Base-by-base conservation (phyloP, 2,888 invertebrate genomes). In the Melitaea athalia region DNA sequence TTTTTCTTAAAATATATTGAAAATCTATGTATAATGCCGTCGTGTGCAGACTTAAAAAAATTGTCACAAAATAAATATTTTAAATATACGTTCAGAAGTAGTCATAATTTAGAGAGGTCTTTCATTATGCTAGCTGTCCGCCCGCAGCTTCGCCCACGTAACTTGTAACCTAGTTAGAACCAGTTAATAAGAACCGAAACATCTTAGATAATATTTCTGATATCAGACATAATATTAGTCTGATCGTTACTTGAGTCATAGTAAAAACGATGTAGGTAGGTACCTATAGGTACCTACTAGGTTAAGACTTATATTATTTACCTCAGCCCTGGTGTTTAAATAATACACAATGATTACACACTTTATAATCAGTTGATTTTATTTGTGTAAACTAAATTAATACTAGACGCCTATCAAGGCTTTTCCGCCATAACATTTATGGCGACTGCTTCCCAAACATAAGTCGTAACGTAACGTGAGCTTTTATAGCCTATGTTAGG, bases 51-150 rank as follows among this genome's bases (percentile, higher is more conserved):
- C 6, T 38, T 38, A 52, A 60, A 45, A 45, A 38, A 50, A 53
- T 53, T 66, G 53, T 38, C 53, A 55, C 38, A 47, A 7, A 47
- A 43, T 38, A 59, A 61, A 61, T 45, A 61, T 24, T 61, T 60
- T 66, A 61, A 61, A 65, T 65, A 60, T 45, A 7, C 47, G 61
- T 66, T 55, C 53, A 42, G 53, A 45, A 66, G 50, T 49, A 38
- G 38, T 62, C 53, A 61, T 61, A 60, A 60, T 66, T 66, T 55
- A 31, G 33, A 59, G 61, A 61, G 66, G 11, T 45, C 33, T 55
- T 66, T 61, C 61, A 66, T 61, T 61, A 61, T 66, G 52, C 53
- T 66, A 61, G 66, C 49, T 47, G 61, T 66, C 66, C 66, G 66
- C 66, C 66, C 49, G 47, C 61, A 17, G 47, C 66, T 55, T 42